These are phyloP conservation scores for Thalassarche chlororhynchos DNA, from an alignment of 2,113 vertebrate genomes.

Conservation along the genomic window DNA sequence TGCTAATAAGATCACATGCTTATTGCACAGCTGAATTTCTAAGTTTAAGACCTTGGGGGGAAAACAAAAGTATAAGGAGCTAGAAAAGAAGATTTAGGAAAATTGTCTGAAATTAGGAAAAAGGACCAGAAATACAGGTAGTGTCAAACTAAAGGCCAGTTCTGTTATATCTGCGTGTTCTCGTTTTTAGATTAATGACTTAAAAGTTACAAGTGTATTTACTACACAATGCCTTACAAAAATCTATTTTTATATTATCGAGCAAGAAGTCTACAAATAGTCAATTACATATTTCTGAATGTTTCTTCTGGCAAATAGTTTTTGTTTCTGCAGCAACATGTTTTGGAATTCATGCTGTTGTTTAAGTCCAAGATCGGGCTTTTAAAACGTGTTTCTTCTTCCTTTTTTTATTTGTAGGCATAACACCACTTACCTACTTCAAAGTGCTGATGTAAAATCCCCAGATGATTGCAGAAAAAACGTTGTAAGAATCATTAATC, in stretches of 20 bases:
- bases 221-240: background rate
- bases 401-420: background rate
- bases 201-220: background rate
- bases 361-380: background rate
- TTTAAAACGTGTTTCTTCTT: background rate
- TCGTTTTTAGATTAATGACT: background rate
- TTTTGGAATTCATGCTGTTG: background rate
- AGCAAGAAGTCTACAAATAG: background rate
- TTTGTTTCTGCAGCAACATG: background rate
- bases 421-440: background rate
- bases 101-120: background rate
- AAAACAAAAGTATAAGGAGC: background rate
- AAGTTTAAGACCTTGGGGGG: background rate
- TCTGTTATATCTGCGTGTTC: background rate
- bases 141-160: background rate
- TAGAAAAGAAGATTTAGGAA: background rate
- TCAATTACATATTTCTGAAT: background rate
- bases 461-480: background rate
- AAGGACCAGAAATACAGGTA: background rate
- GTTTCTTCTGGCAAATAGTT: background rate
- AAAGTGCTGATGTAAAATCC: background rate
- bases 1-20: background rate
- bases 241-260: background rate
- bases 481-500: background rate
- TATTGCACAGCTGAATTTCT: background rate